Percentiles rank a stretch among this genome's conserved stretches.
Evolutionary conservation across 2,113 vertebrate species (phyloP).

Genomic region (Rhinolophus sinicus): DNA sequence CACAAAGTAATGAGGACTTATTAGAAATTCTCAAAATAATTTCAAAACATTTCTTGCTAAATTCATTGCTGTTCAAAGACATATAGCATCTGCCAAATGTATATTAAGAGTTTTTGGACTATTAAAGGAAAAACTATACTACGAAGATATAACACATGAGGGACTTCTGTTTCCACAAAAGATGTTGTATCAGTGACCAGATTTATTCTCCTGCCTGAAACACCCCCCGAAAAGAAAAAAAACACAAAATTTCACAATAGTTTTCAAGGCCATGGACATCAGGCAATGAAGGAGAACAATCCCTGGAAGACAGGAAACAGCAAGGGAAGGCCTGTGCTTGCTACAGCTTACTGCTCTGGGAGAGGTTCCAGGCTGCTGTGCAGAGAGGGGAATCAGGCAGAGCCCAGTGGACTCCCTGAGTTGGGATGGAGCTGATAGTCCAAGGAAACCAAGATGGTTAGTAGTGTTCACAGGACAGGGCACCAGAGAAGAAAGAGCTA

Average conservation of each 20-base stretch:
- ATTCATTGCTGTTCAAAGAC: background rate
- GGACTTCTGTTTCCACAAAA: background rate
- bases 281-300: background rate
- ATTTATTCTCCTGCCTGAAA: background rate
- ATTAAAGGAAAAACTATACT: background rate
- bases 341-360: background rate
- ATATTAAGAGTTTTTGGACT: background rate
- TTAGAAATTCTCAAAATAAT: conserved; percentile 1
- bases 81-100: background rate
- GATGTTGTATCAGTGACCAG: background rate
- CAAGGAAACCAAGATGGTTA: background rate
- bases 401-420: background rate
- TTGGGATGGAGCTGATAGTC: background rate
- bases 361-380: background rate
- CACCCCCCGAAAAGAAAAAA: background rate
- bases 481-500: background rate
- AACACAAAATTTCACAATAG: background rate
- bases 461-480: background rate
- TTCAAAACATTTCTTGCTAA: conserved; percentile 10
- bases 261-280: background rate
- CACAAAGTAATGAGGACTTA: background rate
- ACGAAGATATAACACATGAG: background rate
- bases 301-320: background rate
- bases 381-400: background rate
- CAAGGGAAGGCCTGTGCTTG: background rate